A percentile compares a stretch with the other conserved stretches of the same genome.
These are phyloP conservation scores for Polymixis lichenea DNA, from an alignment of 2,888 invertebrate genomes.

Conservation along the genomic window DNA sequence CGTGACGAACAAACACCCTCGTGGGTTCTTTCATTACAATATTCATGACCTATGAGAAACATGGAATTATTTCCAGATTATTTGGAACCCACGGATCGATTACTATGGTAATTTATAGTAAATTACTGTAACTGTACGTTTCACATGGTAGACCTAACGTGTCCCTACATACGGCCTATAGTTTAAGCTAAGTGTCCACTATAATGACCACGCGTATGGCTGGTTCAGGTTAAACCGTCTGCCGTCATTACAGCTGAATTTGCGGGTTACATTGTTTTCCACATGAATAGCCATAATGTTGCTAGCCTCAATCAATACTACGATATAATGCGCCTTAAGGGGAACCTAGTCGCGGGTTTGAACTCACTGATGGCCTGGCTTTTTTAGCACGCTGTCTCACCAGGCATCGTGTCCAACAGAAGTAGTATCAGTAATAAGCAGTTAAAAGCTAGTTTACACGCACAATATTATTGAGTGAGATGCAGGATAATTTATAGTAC, in stretches of 20 bases:
- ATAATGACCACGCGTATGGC: not conserved
- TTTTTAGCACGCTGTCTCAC: too few species aligned
- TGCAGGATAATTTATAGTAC: too few species aligned
- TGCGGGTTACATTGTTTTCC: conserved; percentile 17
- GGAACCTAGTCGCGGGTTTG: too few species aligned
- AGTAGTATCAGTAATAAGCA: too few species aligned
- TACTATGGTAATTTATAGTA: conserved; percentile 38
- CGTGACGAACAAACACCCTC: conserved; percentile 75
- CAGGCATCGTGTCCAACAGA: too few species aligned
- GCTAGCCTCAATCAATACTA: conserved; percentile 6
- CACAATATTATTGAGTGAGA: too few species aligned
- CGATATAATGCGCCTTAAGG: conserved; percentile 1
- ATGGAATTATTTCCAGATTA: conserved; percentile 62
- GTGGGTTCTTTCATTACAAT: conserved; percentile 76
- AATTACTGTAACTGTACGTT: conserved; percentile 5
- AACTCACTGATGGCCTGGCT: too few species aligned
- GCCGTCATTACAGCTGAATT: conserved; percentile 1
- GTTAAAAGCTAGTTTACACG: too few species aligned
- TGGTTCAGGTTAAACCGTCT: not conserved
- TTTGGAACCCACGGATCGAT: conserved; percentile 42
- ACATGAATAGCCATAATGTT: not conserved
- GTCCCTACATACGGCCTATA: not conserved
- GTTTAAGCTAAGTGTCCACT: not conserved
- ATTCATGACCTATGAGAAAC: conserved; percentile 74
- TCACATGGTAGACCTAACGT: not conserved